Conservation (phyloP, 2,797 vertebrate genomes). For the Pseudopleuronectes americanus region DNA sequence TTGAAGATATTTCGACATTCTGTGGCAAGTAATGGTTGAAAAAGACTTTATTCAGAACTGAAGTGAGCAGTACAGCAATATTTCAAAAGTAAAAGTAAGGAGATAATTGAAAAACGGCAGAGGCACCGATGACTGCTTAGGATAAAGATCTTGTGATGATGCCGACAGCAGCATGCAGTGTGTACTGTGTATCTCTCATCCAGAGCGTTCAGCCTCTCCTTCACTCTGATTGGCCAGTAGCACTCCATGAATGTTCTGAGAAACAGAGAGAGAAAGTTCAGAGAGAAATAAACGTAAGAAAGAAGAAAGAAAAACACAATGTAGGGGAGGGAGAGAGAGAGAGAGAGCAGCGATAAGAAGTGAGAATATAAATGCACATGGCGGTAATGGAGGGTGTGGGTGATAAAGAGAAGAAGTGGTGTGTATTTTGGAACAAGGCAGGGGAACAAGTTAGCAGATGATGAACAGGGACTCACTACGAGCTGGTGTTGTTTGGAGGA, state of each 20-base stretch:
- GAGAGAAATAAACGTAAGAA: background rate
- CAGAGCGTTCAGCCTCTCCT: slow-evolving; percentile 16
- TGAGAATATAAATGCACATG: background rate
- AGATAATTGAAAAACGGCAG: background rate
- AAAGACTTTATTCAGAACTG: slow-evolving; percentile 40
- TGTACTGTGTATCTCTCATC: background rate
- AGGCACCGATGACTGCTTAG: background rate
- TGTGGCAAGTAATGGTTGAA: slow-evolving; percentile 16
- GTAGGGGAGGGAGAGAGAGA: background rate
- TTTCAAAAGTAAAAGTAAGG: background rate
- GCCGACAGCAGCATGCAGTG: background rate
- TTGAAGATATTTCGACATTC: background rate
- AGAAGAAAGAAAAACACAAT: background rate
- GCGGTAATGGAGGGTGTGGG: background rate
- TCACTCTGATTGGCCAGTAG: slow-evolving; percentile 49
- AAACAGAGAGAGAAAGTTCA: slow-evolving; percentile 5
- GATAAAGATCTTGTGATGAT: background rate
- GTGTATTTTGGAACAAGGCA: background rate
- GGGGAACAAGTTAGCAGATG: background rate
- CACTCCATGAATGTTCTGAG: slow-evolving; percentile 74
- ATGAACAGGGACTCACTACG: slow-evolving; percentile 49
- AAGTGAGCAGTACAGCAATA: slow-evolving; percentile 11
- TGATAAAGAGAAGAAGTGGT: no score
- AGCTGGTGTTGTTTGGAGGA: slow-evolving; percentile 82
- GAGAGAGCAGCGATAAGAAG: background rate